A percentile compares a stretch with the other conserved stretches of the same genome.
phyloP scores from a whole-genome alignment of 92 coral and sea anemone genomes.

The Phenganax marumi region DNA sequence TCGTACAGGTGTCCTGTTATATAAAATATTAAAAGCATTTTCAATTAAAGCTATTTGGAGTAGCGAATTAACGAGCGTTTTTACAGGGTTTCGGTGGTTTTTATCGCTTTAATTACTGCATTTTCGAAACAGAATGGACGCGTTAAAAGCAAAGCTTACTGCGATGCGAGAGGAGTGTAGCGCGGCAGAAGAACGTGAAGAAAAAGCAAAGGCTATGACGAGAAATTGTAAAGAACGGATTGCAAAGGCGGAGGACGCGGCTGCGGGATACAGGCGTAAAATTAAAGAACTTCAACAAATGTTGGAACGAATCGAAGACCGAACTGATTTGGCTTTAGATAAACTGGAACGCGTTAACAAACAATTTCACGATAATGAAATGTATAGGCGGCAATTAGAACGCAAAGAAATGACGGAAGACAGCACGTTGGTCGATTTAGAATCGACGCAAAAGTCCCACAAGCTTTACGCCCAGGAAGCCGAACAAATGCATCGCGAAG shows the following conservation, averaged over 20 bases:
- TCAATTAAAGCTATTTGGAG: not conserved
- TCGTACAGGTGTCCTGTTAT: not conserved
- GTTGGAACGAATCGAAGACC: slow-evolving; percentile 17
- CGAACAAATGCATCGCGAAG: slow-evolving; percentile 17
- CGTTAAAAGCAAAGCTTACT: slow-evolving; percentile 15
- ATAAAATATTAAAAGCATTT: not conserved
- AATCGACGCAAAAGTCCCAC: slow-evolving; percentile 22
- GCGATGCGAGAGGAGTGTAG: slow-evolving; percentile 17
- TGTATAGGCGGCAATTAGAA: not conserved
- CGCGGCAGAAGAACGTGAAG: slow-evolving; percentile 10
- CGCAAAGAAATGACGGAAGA: slow-evolving; percentile 29
- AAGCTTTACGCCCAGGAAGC: not conserved
- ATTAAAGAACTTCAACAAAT: not conserved
- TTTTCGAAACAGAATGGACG: slow-evolving; percentile 12
- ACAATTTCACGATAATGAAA: slow-evolving; percentile 3
- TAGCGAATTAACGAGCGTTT: not conserved
- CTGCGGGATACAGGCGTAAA: not conserved
- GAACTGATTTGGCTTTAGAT: slow-evolving; percentile 17
- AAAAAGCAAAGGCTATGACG: not conserved
- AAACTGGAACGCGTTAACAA: slow-evolving; percentile 17
- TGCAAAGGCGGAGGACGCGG: slow-evolving; percentile 12
- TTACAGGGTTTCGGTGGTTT: not conserved
- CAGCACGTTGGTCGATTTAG: not conserved
- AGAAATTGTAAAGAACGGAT: not conserved
- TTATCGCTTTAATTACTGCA: too few relatives aligned